Conservation (phyloP, 2,113 vertebrate genomes). For the Bucco capensis region DNA sequence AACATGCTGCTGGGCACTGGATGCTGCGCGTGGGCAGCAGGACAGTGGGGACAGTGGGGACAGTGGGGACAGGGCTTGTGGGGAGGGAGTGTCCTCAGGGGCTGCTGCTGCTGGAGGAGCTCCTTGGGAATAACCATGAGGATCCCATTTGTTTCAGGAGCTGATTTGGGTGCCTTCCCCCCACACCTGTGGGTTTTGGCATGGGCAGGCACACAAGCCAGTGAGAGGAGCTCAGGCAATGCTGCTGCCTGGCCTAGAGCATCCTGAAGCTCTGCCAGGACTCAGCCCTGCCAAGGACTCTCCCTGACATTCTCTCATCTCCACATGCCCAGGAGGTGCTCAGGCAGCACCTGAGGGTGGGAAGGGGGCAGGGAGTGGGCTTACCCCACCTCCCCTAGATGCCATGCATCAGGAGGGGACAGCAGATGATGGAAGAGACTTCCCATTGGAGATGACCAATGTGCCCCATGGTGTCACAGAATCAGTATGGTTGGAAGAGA, state of each 20-base stretch:
- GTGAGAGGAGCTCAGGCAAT: not conserved
- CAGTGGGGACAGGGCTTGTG: not conserved
- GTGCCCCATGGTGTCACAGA: not conserved
- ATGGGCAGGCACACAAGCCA: rapidly evolving
- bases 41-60: not conserved
- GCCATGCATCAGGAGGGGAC: rapidly evolving
- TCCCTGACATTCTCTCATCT: not conserved
- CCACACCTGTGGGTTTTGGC: rapidly evolving
- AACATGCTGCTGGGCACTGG: not conserved
- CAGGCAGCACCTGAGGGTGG: not conserved
- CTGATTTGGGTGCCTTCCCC: not conserved
- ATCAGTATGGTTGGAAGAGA: no score
- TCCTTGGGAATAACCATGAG: rapidly evolving
- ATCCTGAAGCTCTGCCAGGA: not conserved
- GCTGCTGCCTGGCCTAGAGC: not conserved
- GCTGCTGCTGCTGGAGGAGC: not conserved
- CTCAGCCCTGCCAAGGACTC: not conserved
- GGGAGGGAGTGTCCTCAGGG: rapidly evolving
- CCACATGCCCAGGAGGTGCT: not conserved
- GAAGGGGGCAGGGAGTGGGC: not conserved
- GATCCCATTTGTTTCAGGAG: not conserved
- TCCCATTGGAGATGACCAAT: not conserved
- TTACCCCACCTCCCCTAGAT: not conserved
- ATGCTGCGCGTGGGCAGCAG: not conserved
- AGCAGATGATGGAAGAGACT: not conserved